Base-by-base conservation (phyloP, 2,113 vertebrate species). In the Dasyornis broadbenti region DNA sequence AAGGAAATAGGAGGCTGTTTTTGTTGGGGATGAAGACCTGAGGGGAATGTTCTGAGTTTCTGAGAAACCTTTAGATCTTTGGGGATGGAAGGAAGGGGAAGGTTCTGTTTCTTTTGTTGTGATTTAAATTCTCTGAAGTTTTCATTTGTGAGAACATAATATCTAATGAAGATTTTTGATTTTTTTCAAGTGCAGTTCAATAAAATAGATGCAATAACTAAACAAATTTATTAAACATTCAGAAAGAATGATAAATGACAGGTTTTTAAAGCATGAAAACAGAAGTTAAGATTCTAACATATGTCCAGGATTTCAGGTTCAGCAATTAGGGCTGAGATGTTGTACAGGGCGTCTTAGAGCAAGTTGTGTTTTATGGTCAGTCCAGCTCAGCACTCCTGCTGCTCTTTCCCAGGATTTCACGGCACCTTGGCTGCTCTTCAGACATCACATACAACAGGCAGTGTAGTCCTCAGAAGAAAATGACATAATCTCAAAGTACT, bases 61-160 rank as follows among this genome's bases (percentile, higher is more conserved):
- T 72, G 40, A 93, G 72, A 95, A 96, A 79, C 30, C 15, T 78
- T 95, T 71, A 82, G 70, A 86, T 85, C 66, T 95, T 89, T 82
- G 17, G 31, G 24, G 35, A 71, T 68, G 44, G 31, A 9, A 89
- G 53, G 21, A 86, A 90, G 3, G 17, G 37, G 6, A 80, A 40
- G 26, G 63, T 89, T 68, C 40, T 19, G 5, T 64, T 90, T 86
- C 39, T 73, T 77, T 91, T 68, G 7, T 45, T 66, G 44, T 59
- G 42, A 83, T 39, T 70, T 85, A 75, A 72, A 40, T 82, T 80
- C 24, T 92, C 66, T 89, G 44, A 73, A 85, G 44, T 11, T 64
- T 68, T 64, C 73, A 13, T 50, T 91, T 70, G 49, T 31, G 47
- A 53, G 79, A 95, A 40, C 4, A 22, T 35, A 44, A 53, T 76